Conservation (phyloP, 2,888 invertebrate genomes). For the Euplexia lucipara region DNA sequence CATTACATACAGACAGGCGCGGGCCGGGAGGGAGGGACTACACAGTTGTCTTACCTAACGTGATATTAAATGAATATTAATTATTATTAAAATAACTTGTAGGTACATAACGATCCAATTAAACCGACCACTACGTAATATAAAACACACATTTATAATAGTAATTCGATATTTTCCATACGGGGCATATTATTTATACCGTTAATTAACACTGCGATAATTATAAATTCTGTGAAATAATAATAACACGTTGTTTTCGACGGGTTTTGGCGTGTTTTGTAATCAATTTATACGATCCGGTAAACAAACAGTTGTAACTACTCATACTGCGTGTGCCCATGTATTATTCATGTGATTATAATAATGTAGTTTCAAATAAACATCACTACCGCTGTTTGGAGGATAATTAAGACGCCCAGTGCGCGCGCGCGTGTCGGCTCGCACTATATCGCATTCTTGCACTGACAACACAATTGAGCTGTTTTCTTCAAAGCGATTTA, state of each 20-base stretch:
- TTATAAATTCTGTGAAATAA: conserved; percentile 43
- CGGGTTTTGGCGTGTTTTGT: conserved; percentile 46
- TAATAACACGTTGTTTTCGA: conserved; percentile 39
- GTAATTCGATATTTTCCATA: conserved; percentile 39
- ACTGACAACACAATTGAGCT: conserved; percentile 13
- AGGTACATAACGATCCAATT: conserved; percentile 40
- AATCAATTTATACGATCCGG: conserved; percentile 46
- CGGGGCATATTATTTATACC: conserved; percentile 38
- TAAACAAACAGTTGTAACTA: conserved; percentile 18
- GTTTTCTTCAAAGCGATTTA: background rate
- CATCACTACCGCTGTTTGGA: conserved; percentile 34
- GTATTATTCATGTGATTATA: conserved; percentile 48
- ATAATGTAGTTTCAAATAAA: conserved; percentile 43
- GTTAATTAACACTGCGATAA: conserved; percentile 53
- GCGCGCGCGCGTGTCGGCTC: conserved; percentile 17
- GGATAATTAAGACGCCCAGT: conserved; percentile 30
- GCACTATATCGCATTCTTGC: conserved; percentile 8
- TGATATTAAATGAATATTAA: conserved; percentile 34
- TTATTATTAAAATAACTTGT: conserved; percentile 29
- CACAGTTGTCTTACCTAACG: background rate
- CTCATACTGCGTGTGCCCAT: conserved; percentile 4
- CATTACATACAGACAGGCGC: too few species aligned
- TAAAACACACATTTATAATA: conserved; percentile 27
- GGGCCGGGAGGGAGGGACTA: too few species aligned
- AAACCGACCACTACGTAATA: conserved; percentile 25